phyloP scores from a whole-genome alignment of 2,113 vertebrate species.

The Syrmaticus mikado region DNA sequence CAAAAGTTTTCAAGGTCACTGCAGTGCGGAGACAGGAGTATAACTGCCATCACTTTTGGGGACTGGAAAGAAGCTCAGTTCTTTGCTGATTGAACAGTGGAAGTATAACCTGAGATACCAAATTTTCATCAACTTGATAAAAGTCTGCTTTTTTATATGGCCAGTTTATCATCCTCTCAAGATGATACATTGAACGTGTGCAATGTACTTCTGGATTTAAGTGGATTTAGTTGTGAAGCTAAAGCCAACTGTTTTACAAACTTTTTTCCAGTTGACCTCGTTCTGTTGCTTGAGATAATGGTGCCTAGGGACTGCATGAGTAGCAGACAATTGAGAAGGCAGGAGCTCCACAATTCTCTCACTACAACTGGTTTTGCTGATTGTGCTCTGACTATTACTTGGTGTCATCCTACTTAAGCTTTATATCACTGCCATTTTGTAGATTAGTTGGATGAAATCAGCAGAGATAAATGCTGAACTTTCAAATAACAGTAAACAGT shows the following conservation, averaged over 20 bases:
- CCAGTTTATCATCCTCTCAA: not conserved
- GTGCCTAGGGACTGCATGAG: not conserved
- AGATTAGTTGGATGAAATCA: fast-evolving
- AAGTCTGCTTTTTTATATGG: not conserved
- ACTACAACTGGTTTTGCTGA: not conserved
- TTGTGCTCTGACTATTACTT: not conserved
- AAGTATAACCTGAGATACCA: not conserved
- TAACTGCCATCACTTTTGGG: not conserved
- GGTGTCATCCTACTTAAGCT: not conserved
- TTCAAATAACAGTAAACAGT: not conserved
- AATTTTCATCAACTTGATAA: not conserved
- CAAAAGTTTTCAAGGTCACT: not conserved
- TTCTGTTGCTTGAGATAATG: not conserved
- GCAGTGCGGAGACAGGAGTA: not conserved
- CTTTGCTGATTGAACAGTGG: not conserved
- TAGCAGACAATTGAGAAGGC: not conserved
- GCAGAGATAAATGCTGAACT: not conserved
- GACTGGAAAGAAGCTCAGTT: not conserved
- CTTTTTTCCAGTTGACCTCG: not conserved
- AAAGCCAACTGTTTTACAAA: not conserved
- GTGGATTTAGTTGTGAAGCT: not conserved
- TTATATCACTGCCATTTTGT: not conserved
- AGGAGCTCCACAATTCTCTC: not conserved
- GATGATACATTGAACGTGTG: not conserved
- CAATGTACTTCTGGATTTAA: not conserved